Conservation (phyloP, 1,140 invertebrate species). For the Polypedilum vanderplanki region DNA sequence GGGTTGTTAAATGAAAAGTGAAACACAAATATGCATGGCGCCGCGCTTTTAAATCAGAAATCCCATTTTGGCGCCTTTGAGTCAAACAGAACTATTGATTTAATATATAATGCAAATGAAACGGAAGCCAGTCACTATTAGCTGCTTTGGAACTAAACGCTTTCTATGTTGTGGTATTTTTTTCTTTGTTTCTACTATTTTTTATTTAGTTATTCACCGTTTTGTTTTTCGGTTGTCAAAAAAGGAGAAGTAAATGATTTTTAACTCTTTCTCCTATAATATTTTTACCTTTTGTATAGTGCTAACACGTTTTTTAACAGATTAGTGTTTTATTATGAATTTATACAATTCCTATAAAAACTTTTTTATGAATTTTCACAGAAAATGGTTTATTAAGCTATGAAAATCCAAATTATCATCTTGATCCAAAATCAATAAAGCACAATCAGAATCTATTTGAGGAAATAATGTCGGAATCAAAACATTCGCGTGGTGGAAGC, state of each 20-base stretch:
- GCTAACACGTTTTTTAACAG: not conserved
- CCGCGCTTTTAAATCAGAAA: conserved; percentile 19
- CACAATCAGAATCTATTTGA: conserved; percentile 31
- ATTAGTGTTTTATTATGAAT: not conserved
- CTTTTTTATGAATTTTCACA: conserved; percentile 46
- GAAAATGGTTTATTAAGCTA: conserved; percentile 80
- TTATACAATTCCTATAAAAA: conserved; percentile 2
- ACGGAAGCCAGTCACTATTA: conserved; percentile 17
- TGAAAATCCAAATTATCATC: conserved; percentile 80
- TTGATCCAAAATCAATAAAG: conserved; percentile 56
- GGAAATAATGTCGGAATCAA: conserved; percentile 31
- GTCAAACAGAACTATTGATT: conserved; percentile 14
- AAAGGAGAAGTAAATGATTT: not conserved
- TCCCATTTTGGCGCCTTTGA: conserved; percentile 17
- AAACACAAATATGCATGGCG: conserved; percentile 20
- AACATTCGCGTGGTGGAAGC: conserved; percentile 44
- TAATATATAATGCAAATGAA: conserved; percentile 24
- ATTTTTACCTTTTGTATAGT: not conserved
- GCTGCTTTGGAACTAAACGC: not conserved
- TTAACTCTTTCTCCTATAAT: not conserved
- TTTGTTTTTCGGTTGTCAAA: not conserved
- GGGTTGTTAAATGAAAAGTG: conserved; percentile 21
- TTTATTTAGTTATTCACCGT: not conserved
- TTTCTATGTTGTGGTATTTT: conserved; percentile 22
- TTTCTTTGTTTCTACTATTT: not conserved